Evolutionary conservation across 2,888 invertebrate genomes (phyloP).

Genomic region (Dysmachus trigonus): DNA sequence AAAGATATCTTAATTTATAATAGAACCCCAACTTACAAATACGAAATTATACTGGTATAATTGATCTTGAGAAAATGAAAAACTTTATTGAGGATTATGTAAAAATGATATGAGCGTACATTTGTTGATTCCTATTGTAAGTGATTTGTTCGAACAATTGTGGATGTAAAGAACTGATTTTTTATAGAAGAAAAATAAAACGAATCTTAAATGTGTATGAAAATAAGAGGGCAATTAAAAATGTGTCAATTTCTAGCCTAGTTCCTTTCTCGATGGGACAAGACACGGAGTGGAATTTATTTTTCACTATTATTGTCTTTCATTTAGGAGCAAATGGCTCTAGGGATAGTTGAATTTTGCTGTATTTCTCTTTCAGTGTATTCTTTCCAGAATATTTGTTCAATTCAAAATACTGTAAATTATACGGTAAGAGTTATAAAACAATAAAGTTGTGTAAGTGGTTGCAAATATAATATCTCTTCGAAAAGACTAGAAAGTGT

Average conservation of each 20-base stretch:
- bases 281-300: neutral
- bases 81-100: neutral
- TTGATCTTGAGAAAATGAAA: neutral
- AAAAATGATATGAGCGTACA: neutral
- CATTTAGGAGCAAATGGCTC: neutral
- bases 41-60: neutral
- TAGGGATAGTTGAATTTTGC: neutral
- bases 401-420: neutral
- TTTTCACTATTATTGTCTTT: neutral
- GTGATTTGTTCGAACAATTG: neutral
- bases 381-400: neutral
- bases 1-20: neutral
- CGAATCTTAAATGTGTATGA: neutral
- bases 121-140: neutral
- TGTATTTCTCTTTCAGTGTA: neutral
- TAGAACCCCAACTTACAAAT: neutral
- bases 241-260: neutral
- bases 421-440: neutral
- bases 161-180: neutral
- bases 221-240: neutral
- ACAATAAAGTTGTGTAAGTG: constrained; percentile 3
- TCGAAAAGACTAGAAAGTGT: neutral
- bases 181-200: neutral
- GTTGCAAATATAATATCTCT: neutral
- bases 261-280: neutral